These are phyloP conservation scores for Opisthocomus hoazin DNA, from an alignment of 2,113 vertebrate species.

Conservation along the genomic window DNA sequence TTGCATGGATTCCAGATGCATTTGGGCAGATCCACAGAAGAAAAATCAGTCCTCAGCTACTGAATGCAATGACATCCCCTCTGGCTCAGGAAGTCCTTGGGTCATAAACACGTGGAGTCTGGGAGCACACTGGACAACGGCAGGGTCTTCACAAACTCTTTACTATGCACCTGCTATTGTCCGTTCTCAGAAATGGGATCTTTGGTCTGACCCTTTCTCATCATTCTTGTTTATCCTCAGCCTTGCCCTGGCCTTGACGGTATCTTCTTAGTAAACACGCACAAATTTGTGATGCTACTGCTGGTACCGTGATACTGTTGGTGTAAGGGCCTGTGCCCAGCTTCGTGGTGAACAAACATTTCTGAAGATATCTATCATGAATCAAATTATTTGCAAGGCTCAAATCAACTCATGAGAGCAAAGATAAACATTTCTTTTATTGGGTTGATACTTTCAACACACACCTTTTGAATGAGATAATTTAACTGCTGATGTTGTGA, in stretches of 20 bases:
- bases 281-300: neutral
- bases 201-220: neutral
- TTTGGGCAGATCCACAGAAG: neutral
- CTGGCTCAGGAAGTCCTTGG: neutral
- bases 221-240: neutral
- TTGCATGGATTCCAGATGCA: neutral
- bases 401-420: neutral
- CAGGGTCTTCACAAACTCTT: neutral
- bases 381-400: neutral
- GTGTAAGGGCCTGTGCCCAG: neutral
- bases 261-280: neutral
- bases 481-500: neutral
- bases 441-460: neutral
- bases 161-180: neutral
- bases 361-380: neutral
- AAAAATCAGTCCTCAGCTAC: neutral
- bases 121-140: neutral
- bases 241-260: neutral
- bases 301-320: neutral
- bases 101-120: neutral
- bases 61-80: neutral
- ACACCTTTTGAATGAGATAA: neutral
- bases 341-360: neutral
- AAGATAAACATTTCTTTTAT: neutral
- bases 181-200: neutral